Evolutionary conservation across 2,888 invertebrate species (phyloP).

Genomic region (Seladonia tumulorum): DNA sequence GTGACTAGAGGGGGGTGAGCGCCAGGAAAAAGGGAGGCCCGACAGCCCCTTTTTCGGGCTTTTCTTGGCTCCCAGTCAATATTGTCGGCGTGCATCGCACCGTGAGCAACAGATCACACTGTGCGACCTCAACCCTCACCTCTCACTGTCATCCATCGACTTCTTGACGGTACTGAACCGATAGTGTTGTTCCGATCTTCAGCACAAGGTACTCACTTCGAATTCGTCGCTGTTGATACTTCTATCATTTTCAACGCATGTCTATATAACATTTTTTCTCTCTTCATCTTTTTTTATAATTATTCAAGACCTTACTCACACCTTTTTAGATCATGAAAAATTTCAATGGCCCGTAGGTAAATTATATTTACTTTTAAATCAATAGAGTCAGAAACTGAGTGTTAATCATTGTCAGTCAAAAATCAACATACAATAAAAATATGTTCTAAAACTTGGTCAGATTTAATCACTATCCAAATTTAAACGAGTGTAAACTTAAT

Average conservation of each 20-base stretch:
- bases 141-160: constrained; percentile 54
- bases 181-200: constrained; percentile 36
- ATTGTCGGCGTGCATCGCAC: constrained; percentile 78
- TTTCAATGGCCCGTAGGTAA: neutral
- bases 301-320: neutral
- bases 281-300: too few relatives aligned
- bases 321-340: neutral
- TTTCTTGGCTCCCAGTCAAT: constrained; percentile 80
- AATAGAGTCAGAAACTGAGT: neutral
- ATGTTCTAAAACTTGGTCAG: neutral
- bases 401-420: neutral
- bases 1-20: constrained; percentile 80
- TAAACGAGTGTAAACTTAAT: neutral
- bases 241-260: neutral
- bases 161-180: constrained; percentile 43
- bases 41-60: constrained; percentile 65
- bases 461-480: neutral
- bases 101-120: constrained; percentile 81
- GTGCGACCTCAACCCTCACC: constrained; percentile 67
- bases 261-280: neutral
- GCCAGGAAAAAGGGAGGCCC: constrained; percentile 60
- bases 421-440: neutral
- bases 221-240: neutral
- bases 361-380: neutral
- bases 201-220: neutral